A percentile compares a stretch with the other conserved stretches of the same genome.
phyloP scores from a whole-genome alignment of 2,888 invertebrate genomes.

The Diabrotica balteata region DNA sequence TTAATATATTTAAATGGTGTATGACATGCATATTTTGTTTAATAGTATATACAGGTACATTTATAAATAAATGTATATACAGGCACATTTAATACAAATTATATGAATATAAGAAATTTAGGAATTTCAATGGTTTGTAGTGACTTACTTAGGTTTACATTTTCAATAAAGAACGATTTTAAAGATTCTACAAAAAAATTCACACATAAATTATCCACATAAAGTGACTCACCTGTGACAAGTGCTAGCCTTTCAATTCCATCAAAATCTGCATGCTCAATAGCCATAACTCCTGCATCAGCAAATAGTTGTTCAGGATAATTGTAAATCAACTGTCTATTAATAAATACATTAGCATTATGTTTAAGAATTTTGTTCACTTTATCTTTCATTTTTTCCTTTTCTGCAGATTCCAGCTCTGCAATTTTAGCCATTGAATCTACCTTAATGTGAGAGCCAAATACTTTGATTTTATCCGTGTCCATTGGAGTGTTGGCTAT shows the following conservation, averaged over 20 bases:
- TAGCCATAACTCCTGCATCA: constrained; percentile 98
- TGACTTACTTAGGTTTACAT: too few species aligned
- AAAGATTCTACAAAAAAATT: too few species aligned
- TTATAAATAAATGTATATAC: not conserved
- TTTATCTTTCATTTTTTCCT: constrained; percentile 99
- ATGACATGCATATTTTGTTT: too few species aligned
- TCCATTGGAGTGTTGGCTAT: constrained; percentile 99
- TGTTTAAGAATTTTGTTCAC: constrained; percentile 94
- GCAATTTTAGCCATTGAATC: constrained; percentile 96
- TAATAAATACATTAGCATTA: constrained; percentile 97
- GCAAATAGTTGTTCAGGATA: constrained; percentile 99
- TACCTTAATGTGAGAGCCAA: constrained; percentile 93
- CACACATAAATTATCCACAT: not conserved
- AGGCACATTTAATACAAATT: too few species aligned
- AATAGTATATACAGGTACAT: too few species aligned
- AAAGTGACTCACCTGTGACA: constrained; percentile 69
- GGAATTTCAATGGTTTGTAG: too few species aligned
- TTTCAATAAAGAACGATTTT: too few species aligned
- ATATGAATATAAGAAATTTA: too few species aligned
- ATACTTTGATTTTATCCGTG: constrained; percentile 98
- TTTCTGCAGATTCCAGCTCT: constrained; percentile 96
- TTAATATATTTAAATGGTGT: too few species aligned
- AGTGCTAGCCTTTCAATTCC: constrained; percentile 97
- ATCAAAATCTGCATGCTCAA: constrained; percentile 99
- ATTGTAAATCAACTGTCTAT: constrained; percentile 99